A percentile compares a stretch with the other conserved stretches of the same genome.
These are phyloP conservation scores for Miniopterus natalensis DNA, from an alignment of 2,113 vertebrate genomes.

Conservation along the genomic window DNA sequence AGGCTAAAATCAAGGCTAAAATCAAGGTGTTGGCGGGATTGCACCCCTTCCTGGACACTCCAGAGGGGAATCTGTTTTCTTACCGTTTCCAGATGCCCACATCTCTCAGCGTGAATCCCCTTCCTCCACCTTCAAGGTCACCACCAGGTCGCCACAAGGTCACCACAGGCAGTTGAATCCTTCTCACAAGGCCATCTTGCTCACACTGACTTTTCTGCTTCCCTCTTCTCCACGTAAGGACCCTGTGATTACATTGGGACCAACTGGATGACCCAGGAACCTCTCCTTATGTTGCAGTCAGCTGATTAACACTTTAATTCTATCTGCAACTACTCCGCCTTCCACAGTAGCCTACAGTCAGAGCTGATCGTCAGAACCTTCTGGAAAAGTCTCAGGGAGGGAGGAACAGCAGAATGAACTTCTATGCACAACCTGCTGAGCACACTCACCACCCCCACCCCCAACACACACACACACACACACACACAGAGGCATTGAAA, in stretches of 20 bases:
- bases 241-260: neutral
- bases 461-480: neutral
- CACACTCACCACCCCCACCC: fast-evolving
- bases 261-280: neutral
- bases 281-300: neutral
- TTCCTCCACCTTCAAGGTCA: neutral
- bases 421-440: neutral
- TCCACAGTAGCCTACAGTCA: neutral
- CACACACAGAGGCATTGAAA: neutral
- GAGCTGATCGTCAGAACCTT: neutral
- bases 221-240: neutral
- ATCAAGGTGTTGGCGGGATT: neutral
- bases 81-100: neutral
- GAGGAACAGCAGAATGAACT: neutral
- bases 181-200: too few species aligned
- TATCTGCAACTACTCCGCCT: neutral
- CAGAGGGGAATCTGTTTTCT: neutral
- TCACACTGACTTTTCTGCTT: neutral
- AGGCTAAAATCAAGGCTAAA: neutral
- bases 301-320: neutral
- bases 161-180: fast-evolving
- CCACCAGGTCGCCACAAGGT: too few species aligned
- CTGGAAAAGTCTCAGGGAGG: neutral
- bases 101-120: neutral
- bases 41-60: neutral